Evolutionary conservation across 2,888 invertebrate genomes (phyloP), one percentile per base, ranked within the genome.

Genomic region (Caradrina kadenii): DNA sequence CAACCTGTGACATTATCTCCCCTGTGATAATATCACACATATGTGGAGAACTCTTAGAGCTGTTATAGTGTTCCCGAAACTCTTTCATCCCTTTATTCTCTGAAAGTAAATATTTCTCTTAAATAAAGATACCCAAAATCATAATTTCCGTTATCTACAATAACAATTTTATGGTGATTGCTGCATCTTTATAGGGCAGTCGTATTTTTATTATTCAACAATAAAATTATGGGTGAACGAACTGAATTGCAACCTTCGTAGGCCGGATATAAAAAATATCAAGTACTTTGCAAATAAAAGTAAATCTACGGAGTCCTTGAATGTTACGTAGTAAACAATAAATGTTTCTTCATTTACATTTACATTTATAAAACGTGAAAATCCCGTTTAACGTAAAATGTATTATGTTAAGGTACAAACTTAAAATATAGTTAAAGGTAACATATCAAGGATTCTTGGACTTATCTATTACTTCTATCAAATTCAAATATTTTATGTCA

Each of bases 141-240:
- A 79, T 79, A 82, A 76, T 83, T 75, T 77, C 72, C 63, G 64
- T 83, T 73, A 83, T 68, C 69, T 63, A 70, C 61, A 76, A 82
- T 69, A 82, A 75, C 68, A 81, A 63, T 67, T 83, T 83, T 79
- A 83, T 76, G 70, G 21, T 84, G 82, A 81, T 82, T 81, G 82
- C 63, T 76, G 80, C 66, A 79, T 79, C 77, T 81, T 84, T 82
- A 83, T 76, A 74, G 69, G 55, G 52, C 75, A 69, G 63, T 63
- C 71, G 65, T 79, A 79, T 82, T 83, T 83, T 80, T 80, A 80
- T 80, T 81, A 83, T 83, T 70, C 60, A 60, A 63, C 73, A 71
- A 69, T 83, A 84, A 83, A 84, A 79, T 82, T 69, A 81, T 68
- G 76, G 73, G 73, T 58, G 81, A 81, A 69, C 53, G 69, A 83